Evolutionary conservation across 2,113 vertebrate species (phyloP), one percentile per base, ranked within the genome.

Genomic region (Micronisus gabar): DNA sequence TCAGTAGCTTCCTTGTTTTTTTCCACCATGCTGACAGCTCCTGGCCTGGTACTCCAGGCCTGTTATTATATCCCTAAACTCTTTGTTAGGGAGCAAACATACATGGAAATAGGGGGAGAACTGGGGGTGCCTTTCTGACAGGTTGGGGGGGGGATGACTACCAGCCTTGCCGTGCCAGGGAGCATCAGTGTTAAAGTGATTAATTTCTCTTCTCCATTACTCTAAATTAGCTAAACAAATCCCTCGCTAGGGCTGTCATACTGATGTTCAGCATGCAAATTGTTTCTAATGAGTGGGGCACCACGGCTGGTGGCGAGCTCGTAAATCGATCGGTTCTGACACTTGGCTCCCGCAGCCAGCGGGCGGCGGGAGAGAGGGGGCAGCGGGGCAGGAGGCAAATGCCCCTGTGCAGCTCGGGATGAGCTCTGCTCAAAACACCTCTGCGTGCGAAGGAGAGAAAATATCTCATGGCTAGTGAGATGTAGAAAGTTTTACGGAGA

Each of bases 161-260:
- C 58, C 71, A 80, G 96, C 83, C 81, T 52, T 17, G 5, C 55
- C 36, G 3, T 93, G 70, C 86, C 90, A 95, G 91, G 87, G 92
- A 72, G 11, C 72, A 63, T 81, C 53, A n/a, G 70, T 76, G 91
- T 74, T 97, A 80, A 90, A 95, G 87, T 91, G 97, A 98, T 98
- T 97, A 97, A 98, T 98, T 96, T 95, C 96, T 97, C 96, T 94
- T 97, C 93, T 98, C 97, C 95, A 95, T 98, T 97, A 96, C 95
- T 92, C 83, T 88, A 97, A 98, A 98, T 96, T 95, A 98, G 95
- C 95, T 97, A 98, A 98, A 97, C 97, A 97, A 98, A 98, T 98
- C 97, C 98, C 97, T 97, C 0, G 34, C 96, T 97, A 91, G 75
- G 93, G 85, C 97, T 98, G 97, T 98, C 98, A 97, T 62, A 25